Percentiles rank a stretch among this genome's conserved stretches.
Evolutionary conservation across 2,888 invertebrate genomes (phyloP).

Genomic region (Epirrhoe alternata): DNA sequence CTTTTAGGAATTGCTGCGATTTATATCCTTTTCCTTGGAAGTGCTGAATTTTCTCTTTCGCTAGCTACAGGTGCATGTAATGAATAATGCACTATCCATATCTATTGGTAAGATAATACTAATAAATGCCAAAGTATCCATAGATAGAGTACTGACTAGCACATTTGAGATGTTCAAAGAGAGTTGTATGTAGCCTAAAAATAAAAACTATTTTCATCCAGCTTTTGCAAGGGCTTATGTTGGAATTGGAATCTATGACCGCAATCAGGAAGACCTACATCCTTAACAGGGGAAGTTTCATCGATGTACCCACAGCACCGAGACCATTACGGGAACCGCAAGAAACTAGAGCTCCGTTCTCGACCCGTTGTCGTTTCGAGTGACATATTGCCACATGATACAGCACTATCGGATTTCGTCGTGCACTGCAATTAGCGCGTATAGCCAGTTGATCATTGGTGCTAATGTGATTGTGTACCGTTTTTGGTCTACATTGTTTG

Average conservation of each 20-base stretch:
- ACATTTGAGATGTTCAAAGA: not conserved
- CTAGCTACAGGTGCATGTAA: slow-evolving; percentile 16
- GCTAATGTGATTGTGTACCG: slow-evolving; percentile 39
- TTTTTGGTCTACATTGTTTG: slow-evolving; percentile 44
- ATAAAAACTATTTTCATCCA: not conserved
- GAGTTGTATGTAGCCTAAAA: not conserved
- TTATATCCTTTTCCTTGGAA: slow-evolving; percentile 14
- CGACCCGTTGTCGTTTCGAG: slow-evolving; percentile 61
- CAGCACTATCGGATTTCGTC: slow-evolving; percentile 68
- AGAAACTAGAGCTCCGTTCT: slow-evolving; percentile 62
- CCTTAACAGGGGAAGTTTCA: slow-evolving; percentile 51
- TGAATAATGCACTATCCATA: slow-evolving; percentile 21
- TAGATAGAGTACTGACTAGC: not conserved
- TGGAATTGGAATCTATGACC: slow-evolving; percentile 5
- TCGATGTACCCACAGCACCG: slow-evolving; percentile 51
- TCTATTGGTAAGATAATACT: not conserved
- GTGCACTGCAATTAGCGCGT: slow-evolving; percentile 71
- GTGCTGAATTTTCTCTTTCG: slow-evolving; percentile 13
- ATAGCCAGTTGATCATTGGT: slow-evolving; percentile 50
- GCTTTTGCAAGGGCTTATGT: not conserved
- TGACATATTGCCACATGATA: slow-evolving; percentile 75
- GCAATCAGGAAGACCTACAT: slow-evolving; percentile 37
- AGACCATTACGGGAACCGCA: slow-evolving; percentile 63
- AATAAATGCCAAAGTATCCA: not conserved
- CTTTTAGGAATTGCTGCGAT: slow-evolving; percentile 5